Conservation (phyloP, 2,797 vertebrate genomes). For the Argentina silus region DNA sequence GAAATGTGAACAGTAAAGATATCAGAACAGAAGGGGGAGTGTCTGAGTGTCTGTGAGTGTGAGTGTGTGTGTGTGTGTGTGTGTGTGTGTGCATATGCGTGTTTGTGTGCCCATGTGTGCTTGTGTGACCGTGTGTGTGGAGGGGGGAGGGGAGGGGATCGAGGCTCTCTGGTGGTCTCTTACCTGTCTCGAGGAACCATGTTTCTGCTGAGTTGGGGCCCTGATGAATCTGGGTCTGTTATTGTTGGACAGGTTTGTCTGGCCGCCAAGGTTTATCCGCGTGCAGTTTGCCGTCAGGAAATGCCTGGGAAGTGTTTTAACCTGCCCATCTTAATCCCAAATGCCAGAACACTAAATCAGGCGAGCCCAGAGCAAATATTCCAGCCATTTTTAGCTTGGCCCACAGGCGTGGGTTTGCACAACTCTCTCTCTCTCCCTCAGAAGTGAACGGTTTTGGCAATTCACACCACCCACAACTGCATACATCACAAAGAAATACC, state of each 20-base stretch:
- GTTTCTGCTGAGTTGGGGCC: too few species aligned
- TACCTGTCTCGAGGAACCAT: conserved; percentile 1
- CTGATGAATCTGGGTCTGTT: neutral
- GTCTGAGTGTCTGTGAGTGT: too few species aligned
- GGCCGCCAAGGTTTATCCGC: conserved; percentile 43
- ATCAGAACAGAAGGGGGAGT: neutral
- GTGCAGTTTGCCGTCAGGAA: conserved; percentile 57
- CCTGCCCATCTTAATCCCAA: conserved; percentile 68
- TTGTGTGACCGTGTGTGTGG: neutral
- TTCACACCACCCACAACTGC: conserved; percentile 51
- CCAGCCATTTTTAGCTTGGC: conserved; percentile 53
- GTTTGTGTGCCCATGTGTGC: neutral
- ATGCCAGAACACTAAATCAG: conserved; percentile 66
- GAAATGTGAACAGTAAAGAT: neutral
- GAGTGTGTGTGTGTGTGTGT: neutral
- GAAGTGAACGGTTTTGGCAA: conserved; percentile 54
- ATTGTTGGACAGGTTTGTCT: conserved; percentile 37
- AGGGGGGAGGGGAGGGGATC: neutral
- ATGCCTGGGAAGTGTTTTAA: conserved; percentile 71
- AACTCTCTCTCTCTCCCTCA: conserved; percentile 48
- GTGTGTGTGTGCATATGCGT: neutral
- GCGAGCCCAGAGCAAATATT: conserved; percentile 59
- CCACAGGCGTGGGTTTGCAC: conserved; percentile 50
- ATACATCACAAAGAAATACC: conserved; percentile 52
- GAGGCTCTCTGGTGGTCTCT: neutral